Percentiles rank a stretch among this genome's conserved stretches.
Evolutionary conservation across 2,888 invertebrate species (phyloP).

Genomic region (Mythimna pallens): DNA sequence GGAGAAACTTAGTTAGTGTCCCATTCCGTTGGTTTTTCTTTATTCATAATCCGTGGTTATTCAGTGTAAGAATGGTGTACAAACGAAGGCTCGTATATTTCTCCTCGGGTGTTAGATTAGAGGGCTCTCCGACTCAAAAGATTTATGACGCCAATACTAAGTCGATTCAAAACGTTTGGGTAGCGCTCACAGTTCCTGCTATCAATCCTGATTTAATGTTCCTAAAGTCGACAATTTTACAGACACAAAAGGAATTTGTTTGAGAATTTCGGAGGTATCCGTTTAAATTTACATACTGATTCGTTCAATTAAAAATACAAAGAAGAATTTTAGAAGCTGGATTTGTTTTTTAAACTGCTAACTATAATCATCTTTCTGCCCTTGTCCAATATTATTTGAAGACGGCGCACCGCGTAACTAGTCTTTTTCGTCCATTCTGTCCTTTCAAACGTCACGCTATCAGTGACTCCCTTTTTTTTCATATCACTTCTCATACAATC

Average conservation of each 20-base stretch:
- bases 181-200: slow-evolving; percentile 64
- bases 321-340: background rate
- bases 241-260: slow-evolving; percentile 42
- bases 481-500: too few relatives aligned
- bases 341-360: background rate
- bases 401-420: too few relatives aligned
- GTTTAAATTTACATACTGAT: slow-evolving; percentile 36
- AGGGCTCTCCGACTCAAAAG: slow-evolving; percentile 78
- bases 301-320: slow-evolving; percentile 5
- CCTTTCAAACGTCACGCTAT: too few relatives aligned
- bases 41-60: slow-evolving; percentile 63
- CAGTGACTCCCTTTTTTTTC: too few relatives aligned
- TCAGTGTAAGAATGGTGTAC: slow-evolving; percentile 73
- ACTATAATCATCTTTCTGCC: background rate
- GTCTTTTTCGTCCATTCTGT: too few relatives aligned
- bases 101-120: slow-evolving; percentile 82
- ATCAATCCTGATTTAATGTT: slow-evolving; percentile 66
- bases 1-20: slow-evolving; percentile 30
- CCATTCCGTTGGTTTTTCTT: slow-evolving; percentile 31
- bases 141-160: slow-evolving; percentile 84
- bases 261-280: slow-evolving; percentile 19
- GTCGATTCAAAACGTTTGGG: slow-evolving; percentile 77
- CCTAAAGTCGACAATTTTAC: slow-evolving; percentile 55
- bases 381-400: too few relatives aligned
- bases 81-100: slow-evolving; percentile 81